Base-by-base conservation (phyloP, 2,113 vertebrate genomes). In the Rousettus leschenaultii region DNA sequence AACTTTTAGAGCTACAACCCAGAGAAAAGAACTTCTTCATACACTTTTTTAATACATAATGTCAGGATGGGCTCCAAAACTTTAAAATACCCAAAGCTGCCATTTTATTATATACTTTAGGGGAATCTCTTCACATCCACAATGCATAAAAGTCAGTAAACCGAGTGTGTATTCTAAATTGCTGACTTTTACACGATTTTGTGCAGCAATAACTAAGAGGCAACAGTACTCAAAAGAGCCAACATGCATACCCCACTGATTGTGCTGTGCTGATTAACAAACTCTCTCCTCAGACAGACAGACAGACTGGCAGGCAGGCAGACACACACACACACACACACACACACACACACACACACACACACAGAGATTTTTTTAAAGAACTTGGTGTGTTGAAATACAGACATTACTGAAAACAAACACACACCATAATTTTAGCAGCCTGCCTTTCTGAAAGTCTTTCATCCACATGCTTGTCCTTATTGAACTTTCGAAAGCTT, bases 121-220 rank as follows among this genome's bases (percentile, higher is more conserved):
- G 35, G 51, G 6, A 6, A 9, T 70, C 38, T 89, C 73, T 96
- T 82, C 57, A 65, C 16, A 33, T 74, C n/a, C 10, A 21, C 40
- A 35, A 86, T 22, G 7, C 38, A 92, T 40, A 88, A 48, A 96
- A 96, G 30, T 1, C 18, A 94, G 38, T 30, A 85, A 77, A 13
- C 40, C 21, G 89, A 92, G 18, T 77, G 30, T 55, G 12, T 5
- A 12, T 93, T 87, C 83, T 53, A 91, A 95, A 84, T 33, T n/a
- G 30, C 51, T 92, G 38, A 93, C 15, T 21, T 95, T 96, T 73
- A 77, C 82, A 82, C 2, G 21, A 71, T 0, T 2, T 92, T 70
- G n/a, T 68, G 59, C 65, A 84, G 24, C 63, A 89, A 86, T 55
- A 75, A 63, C 40, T 55, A 96, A 96, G n/a, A 82, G 84, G 63